Evolutionary conservation across 2,113 vertebrate species (phyloP), one percentile per base, ranked within the genome.

Genomic region (Bagarius yarrelli): DNA sequence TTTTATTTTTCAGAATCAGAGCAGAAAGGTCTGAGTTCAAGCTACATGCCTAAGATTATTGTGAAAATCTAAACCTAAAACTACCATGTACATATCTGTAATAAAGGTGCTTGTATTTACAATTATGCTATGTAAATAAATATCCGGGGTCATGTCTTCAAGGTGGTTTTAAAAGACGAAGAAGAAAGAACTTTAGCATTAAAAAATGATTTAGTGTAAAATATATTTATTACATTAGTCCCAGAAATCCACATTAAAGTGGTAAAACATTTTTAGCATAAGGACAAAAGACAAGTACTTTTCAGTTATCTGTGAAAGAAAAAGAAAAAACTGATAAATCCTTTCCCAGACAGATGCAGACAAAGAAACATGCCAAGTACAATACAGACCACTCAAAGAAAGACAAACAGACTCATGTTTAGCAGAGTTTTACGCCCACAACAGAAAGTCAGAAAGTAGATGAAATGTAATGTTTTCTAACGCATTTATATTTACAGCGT

Each of bases 81-180:
- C 52, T 30, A 30, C 59, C 60, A 55, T 86, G 83, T 87, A 81
- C 44, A 86, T 86, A 69, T 78, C 57, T 85, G 79, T 56, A 55
- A 78, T 71, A 11, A 80, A 78, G 52, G 69, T 81, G 50, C 60
- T 81, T 87, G 82, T 85, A 83, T 88, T 86, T 85, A 85, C 85
- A 84, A 79, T 80, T 86, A 78, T 85, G 79, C 59, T 72, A 64
- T 87, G 88, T 87, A 84, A 86, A 86, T 86, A 87, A 88, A 87
- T 32, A 73, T 27, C 23, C 82, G 66, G 61, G 56, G 69, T 30
- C 76, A 73, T 36, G 23, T 71, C 13, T 76, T 66, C 18, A 66
- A 19, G 50, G 55, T 66, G 15, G 69, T 27, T 71, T 69, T 76
- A 32, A 50, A 27, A 73, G 50, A 50, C 27, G 53, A 13, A 40